Evolutionary conservation across 2,113 vertebrate species (phyloP), one percentile per base, ranked within the genome.

Genomic region (Mugil cephalus): DNA sequence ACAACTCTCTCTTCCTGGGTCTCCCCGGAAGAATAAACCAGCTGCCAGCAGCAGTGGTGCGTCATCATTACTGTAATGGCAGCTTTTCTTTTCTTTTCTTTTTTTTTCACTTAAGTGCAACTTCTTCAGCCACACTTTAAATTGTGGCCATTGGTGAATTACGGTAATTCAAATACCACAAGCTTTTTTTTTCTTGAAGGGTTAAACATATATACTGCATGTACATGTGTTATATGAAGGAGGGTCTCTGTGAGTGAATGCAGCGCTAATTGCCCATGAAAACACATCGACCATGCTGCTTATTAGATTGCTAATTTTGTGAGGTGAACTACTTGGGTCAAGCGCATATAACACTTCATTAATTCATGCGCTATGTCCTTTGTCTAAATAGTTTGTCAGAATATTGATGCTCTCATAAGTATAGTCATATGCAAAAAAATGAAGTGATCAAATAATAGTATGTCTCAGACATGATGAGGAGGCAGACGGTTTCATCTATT

Each of bases 341-440:
- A 60, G 43, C 48, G 11, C 50, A 39, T 68, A 53, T 51, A 64
- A 71, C 34, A 55, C 50, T 69, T 59, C 42, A 69, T 84, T 71
- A 63, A 74, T n/a, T 74, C 40, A 52, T 13, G 60, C 43, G 11
- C 18, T 54, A 1, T 1, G 50, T 42, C 6, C 17, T 3, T 3
- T 36, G 17, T 47, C n/a, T 46, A 48, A 67, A 56, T 55, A 48
- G 5, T 58, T 51, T 79, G 64, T 80, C 62, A 51, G 64, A 38
- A 47, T 45, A 53, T 69, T 74, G 46, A 64, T 60, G 45, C 17
- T 59, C 58, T 59, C 58, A 2, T 0, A 0, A 48, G 24, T 47
- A 68, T 17, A 64, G 36, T 63, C 12, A 51, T 55, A 70, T 42
- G 24, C n/a, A 58, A 48, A n/a, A n/a, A n/a, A n/a, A n/a, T n/a